Conservation (phyloP, 2,888 invertebrate species). For the Spilosoma lubricipeda region DNA sequence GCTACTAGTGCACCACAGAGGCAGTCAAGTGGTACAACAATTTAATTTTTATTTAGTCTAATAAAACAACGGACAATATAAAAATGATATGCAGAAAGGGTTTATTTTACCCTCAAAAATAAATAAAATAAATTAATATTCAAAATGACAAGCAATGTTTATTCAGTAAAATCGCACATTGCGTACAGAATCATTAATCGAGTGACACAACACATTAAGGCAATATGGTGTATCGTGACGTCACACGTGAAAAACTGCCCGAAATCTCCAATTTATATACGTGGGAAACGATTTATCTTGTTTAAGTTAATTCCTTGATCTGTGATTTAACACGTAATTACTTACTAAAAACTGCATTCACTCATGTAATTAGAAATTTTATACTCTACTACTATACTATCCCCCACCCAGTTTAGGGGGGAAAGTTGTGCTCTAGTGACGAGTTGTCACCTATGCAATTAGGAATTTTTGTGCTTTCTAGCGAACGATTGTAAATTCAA, state of each 20-base stretch:
- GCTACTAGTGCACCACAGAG: too few species aligned
- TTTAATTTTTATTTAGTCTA: background rate
- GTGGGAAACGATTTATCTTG: slow-evolving; percentile 44
- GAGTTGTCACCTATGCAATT: too few species aligned
- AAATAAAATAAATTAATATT: background rate
- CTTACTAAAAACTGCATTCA: background rate
- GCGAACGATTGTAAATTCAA: too few species aligned
- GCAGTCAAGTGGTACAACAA: too few species aligned
- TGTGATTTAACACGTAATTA: slow-evolving; percentile 1
- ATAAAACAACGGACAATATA: background rate
- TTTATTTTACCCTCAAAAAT: background rate
- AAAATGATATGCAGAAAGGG: background rate
- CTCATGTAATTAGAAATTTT: too few species aligned
- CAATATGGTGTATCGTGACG: slow-evolving; percentile 47
- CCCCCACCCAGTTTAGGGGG: too few species aligned
- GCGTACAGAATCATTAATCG: slow-evolving; percentile 43
- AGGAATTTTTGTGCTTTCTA: too few species aligned
- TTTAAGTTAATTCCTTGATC: slow-evolving; percentile 38
- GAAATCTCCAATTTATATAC: slow-evolving; percentile 40
- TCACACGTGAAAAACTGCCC: slow-evolving; percentile 44
- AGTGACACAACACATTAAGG: slow-evolving; percentile 47
- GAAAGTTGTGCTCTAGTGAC: too few species aligned
- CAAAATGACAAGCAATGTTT: slow-evolving; percentile 19
- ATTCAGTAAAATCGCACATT: slow-evolving; percentile 23
- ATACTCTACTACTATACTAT: too few species aligned